A percentile compares a stretch with the other conserved stretches of the same genome.
Conservation (phyloP, 2,888 invertebrate species). For the Crepidodera aurea region DNA sequence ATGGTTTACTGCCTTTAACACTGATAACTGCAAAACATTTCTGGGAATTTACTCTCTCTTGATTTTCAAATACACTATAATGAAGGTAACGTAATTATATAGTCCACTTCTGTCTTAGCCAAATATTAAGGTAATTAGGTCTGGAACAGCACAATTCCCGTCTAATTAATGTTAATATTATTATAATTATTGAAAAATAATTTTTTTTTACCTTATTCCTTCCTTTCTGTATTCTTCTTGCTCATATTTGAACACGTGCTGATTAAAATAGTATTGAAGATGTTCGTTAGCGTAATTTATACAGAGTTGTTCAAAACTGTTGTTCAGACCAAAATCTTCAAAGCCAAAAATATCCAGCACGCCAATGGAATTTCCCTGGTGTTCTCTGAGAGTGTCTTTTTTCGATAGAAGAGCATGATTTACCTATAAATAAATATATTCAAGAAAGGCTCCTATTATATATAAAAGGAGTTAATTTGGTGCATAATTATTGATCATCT, state of each 20-base stretch:
- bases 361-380: constrained; percentile 92
- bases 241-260: constrained; percentile 97
- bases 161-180: too few relatives aligned
- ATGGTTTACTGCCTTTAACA: too few relatives aligned
- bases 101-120: too few relatives aligned
- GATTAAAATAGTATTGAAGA: constrained; percentile 96
- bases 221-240: constrained; percentile 95
- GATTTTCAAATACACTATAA: too few relatives aligned
- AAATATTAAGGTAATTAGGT: too few relatives aligned
- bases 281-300: constrained; percentile 98
- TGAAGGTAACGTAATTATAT: too few relatives aligned
- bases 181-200: neutral
- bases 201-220: constrained; percentile 73
- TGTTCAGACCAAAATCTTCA: constrained; percentile 90
- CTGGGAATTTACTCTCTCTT: too few relatives aligned
- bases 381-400: constrained; percentile 84
- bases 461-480: too few relatives aligned
- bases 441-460: too few relatives aligned
- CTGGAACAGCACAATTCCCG: too few relatives aligned
- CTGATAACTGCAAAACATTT: too few relatives aligned
- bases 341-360: constrained; percentile 97
- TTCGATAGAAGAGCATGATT: constrained; percentile 93
- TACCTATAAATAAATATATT: constrained; percentile 5
- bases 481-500: too few relatives aligned
- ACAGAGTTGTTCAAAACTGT: constrained; percentile 96